Base-by-base conservation (phyloP, 2,113 vertebrate genomes). In the Sardina pilchardus region DNA sequence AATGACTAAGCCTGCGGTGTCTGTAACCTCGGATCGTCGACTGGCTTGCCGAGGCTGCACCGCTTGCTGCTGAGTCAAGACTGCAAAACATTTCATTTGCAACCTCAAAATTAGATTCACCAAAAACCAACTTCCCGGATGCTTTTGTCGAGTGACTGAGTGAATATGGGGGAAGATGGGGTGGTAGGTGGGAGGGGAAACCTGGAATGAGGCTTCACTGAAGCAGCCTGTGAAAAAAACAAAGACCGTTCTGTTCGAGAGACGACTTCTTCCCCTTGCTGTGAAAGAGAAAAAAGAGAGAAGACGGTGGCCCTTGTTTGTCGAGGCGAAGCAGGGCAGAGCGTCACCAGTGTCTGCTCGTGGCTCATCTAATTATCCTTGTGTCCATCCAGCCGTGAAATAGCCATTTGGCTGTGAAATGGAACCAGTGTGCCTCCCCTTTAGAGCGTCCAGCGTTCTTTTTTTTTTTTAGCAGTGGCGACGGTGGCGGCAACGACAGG, bases 391-490 rank as follows among this genome's bases (percentile, higher is more conserved):
- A 84, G 85, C 86, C 85, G 43, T 87, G 86, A 87, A 89, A 89
- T 87, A 82, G 85, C 47, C 85, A 81, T 82, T 88, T 86, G 82
- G 56, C 80, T 88, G 84, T 86, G 88, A 89, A 89, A 89, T 85
- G 75, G 82, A 88, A 85, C 86, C 83, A 80, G 81, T 84, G 82
- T 86, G 83, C 78, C 80, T 86, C 80, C 75, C 48, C 56, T 84
- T 45, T 81, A 80, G 63, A 87, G 75, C 17, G 81, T 26, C 63
- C 71, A 48, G 45, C 26, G 81, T 81, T 42, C 4, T 42, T 42
- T 42, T 42, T 42, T 42, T 42, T 81, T 86, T 71, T 53, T 67
- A 83, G 83, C 85, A 83, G 85, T 80, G 50, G 83, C 53, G 53
- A 24, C 53, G 53, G 21, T 6, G 19, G 19, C 19, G 53, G 53